phyloP scores from a whole-genome alignment of 37 sponge, comb jelly and placozoan species.

The Amphimedon queenslandica region DNA sequence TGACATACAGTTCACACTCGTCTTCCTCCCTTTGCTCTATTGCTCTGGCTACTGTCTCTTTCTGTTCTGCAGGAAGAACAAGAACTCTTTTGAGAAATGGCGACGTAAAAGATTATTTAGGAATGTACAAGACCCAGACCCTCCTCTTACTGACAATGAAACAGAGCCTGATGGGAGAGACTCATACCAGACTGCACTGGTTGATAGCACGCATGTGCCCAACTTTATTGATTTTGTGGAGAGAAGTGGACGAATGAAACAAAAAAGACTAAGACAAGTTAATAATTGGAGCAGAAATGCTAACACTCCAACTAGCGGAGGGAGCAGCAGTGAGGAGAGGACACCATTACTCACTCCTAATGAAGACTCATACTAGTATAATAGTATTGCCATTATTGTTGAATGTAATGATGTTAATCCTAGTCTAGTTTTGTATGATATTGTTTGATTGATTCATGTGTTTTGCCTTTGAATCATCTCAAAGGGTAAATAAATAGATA shows the following conservation, averaged over 20 bases:
- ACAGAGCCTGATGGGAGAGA: no score
- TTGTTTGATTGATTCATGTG: no score
- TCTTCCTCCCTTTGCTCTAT: slow-evolving; percentile 39
- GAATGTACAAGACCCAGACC: not conserved
- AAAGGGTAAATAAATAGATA: no score
- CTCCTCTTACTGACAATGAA: not conserved
- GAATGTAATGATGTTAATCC: no score
- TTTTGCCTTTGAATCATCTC: no score
- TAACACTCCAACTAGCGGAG: not conserved
- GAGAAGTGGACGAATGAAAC: not conserved
- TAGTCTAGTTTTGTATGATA: no score
- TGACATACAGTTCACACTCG: slow-evolving; percentile 19
- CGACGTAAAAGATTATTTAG: not conserved
- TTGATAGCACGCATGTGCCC: not conserved
- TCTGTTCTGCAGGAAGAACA: not conserved
- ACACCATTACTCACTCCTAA: not conserved
- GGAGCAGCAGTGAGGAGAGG: not conserved
- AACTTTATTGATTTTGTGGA: slow-evolving; percentile 3
- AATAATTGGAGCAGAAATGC: not conserved
- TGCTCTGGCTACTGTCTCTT: slow-evolving; percentile 2
- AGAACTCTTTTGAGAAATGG: not conserved
- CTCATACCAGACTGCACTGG: not conserved
- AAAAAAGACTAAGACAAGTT: not conserved
- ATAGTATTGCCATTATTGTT: no score
- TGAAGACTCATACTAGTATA: no score